Base-by-base conservation (phyloP, 2,113 vertebrate species). In the Leptodactylus fuscus region DNA sequence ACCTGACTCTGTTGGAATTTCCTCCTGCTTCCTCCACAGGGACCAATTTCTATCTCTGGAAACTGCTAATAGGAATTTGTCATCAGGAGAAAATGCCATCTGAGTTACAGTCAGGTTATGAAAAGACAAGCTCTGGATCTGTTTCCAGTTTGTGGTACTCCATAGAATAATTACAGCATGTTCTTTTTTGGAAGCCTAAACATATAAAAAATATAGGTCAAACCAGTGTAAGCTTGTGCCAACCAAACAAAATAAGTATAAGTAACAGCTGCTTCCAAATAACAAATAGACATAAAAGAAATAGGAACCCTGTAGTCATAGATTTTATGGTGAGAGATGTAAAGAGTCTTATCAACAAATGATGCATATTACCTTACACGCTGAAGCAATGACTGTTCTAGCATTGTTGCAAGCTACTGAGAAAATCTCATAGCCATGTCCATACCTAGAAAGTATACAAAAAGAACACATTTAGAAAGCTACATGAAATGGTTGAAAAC, bases 11-110 rank as follows among this genome's bases (percentile, higher is more conserved):
- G 78, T 83, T 10, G 89, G 91, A n/a, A 73, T 10, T 20, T 27
- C 78, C 67, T 92, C 89, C 76, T 93, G 88, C 48, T 91, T 94
- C 89, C 89, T 95, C 98, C 98, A 99, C 24, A 99, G 88, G 5
- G 98, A 99, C 98, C 98, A 99, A 80, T 94, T 98, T 87, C 98
- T 95, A 88, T 99, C 98, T 87, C 98, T 95, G 88, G 98, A 99
- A 90, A 98, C 97, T 0, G 96, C 97, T 78, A 99, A 91, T 6
- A 99, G 91, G 89, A 96, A 93, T 51, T 87, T 93, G 70, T 95
- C 93, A 32, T 97, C 90, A 1, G 97, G 97, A 74, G 98, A 98
- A 94, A 99, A 99, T 48, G 95, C 94, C 95, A 99, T 94, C 91
- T 99, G 98, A 29, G 98, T 99, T 89, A 99, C 94, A 16, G 98